phyloP scores from a whole-genome alignment of 2,797 vertebrate genomes.

The Delichon dasypus region DNA sequence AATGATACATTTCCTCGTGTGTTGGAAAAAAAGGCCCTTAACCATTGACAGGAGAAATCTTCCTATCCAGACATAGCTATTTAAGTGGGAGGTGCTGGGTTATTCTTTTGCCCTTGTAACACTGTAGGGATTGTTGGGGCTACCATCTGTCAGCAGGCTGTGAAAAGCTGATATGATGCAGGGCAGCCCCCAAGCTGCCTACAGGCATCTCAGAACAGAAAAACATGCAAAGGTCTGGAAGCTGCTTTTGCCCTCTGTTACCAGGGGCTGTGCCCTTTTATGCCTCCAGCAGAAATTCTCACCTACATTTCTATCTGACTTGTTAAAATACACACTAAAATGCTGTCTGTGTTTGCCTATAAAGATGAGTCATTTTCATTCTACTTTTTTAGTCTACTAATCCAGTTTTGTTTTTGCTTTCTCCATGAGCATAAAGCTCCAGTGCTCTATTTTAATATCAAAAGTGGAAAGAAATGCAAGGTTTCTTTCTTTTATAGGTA shows the following conservation, averaged over 20 bases:
- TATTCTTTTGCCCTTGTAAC: not conserved
- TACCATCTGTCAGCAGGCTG: constrained; percentile 37
- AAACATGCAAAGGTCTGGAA: not conserved
- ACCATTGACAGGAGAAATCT: not conserved
- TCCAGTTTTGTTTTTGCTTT: not conserved
- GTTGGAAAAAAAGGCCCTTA: not conserved
- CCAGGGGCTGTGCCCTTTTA: not conserved
- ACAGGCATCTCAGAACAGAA: not conserved
- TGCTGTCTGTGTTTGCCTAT: not conserved
- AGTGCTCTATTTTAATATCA: not conserved
- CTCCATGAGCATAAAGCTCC: not conserved
- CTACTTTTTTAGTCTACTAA: not conserved
- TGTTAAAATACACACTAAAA: not conserved
- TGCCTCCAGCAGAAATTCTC: constrained; percentile 27
- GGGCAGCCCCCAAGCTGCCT: constrained; percentile 24
- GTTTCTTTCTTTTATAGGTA: constrained; percentile 79
- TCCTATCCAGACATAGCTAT: not conserved
- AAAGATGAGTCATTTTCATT: not conserved
- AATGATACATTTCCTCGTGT: not conserved
- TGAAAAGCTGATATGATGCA: not conserved
- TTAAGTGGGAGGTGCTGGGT: not conserved
- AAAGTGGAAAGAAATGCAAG: not conserved
- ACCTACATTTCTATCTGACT: constrained; percentile 5
- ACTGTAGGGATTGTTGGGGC: not conserved
- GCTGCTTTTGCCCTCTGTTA: constrained; percentile 27